These are phyloP conservation scores for Thalpophila matura DNA, from an alignment of 2,888 invertebrate species.

Conservation along the genomic window DNA sequence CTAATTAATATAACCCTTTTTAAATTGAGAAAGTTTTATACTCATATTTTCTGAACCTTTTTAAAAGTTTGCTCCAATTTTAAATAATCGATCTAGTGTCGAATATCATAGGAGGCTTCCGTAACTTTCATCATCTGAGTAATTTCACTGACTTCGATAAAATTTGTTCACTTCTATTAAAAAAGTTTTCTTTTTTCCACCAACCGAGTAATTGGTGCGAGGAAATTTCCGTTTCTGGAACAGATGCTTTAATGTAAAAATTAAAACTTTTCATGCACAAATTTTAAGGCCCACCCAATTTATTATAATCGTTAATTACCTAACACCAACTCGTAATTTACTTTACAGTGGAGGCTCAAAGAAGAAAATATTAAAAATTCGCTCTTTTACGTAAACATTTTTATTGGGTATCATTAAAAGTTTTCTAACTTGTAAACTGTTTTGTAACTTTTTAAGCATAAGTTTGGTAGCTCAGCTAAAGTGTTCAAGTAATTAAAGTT, in stretches of 20 bases:
- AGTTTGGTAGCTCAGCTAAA: constrained; percentile 13
- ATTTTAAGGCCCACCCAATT: constrained; percentile 60
- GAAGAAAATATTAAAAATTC: constrained; percentile 28
- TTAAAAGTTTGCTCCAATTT: constrained; percentile 31
- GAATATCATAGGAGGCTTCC: constrained; percentile 57
- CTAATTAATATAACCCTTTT: constrained; percentile 29
- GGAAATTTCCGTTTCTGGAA: constrained; percentile 65
- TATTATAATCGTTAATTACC: constrained; percentile 54
- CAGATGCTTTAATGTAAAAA: constrained; percentile 74
- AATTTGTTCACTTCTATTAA: constrained; percentile 72
- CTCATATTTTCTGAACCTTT: constrained; percentile 26
- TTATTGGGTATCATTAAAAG: constrained; percentile 53
- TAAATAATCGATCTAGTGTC: constrained; percentile 59
- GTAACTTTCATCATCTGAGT: constrained; percentile 68
- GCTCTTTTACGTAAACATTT: constrained; percentile 35
- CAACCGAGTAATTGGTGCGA: constrained; percentile 68
- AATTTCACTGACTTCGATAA: constrained; percentile 67
- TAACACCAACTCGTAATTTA: constrained; percentile 34
- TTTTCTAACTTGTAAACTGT: constrained; percentile 44
- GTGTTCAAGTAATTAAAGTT: constrained; percentile 21
- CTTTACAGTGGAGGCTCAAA: constrained; percentile 18
- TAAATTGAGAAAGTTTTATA: constrained; percentile 40
- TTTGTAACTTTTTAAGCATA: constrained; percentile 34
- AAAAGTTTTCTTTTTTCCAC: constrained; percentile 68
- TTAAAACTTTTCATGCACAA: constrained; percentile 72